Evolutionary conservation across 2,113 vertebrate genomes (phyloP).

Genomic region (Microcebus jonahi): DNA sequence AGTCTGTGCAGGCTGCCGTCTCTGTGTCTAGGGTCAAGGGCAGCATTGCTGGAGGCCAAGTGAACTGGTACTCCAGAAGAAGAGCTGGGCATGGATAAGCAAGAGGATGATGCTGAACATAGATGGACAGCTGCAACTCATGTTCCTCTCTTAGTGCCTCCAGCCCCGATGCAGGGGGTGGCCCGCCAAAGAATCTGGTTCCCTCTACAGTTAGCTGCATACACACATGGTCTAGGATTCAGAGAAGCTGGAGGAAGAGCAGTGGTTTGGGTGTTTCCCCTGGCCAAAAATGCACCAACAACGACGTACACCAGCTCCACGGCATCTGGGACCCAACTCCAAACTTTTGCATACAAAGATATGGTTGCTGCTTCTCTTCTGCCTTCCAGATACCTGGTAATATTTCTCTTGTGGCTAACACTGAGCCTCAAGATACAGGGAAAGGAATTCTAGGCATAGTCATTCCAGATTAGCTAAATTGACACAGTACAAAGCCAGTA

Average conservation of each 20-base stretch:
- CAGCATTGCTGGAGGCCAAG: not conserved
- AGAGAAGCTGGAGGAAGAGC: not conserved
- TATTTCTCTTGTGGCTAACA: not conserved
- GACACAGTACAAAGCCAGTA: not conserved
- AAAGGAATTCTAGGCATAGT: not conserved
- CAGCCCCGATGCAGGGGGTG: not conserved
- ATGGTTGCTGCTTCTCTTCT: not conserved
- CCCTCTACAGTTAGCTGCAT: too few species aligned
- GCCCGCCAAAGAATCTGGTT: not conserved
- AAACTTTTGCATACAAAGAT: not conserved
- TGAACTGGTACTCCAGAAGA: not conserved
- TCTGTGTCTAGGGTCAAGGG: not conserved
- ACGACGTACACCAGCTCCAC: not conserved
- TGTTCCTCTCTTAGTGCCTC: not conserved
- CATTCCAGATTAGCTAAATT: not conserved
- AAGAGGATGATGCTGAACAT: not conserved
- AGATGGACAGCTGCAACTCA: not conserved
- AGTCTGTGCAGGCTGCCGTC: not conserved
- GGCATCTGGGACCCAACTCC: too few species aligned
- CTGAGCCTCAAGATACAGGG: not conserved
- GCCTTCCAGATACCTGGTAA: not conserved
- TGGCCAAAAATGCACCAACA: accelerated
- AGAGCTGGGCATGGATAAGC: not conserved
- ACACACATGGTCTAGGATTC: not conserved
- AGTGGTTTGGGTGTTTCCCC: not conserved